Base-by-base conservation (phyloP, 2,113 vertebrate species). In the Malurus cyaneus region DNA sequence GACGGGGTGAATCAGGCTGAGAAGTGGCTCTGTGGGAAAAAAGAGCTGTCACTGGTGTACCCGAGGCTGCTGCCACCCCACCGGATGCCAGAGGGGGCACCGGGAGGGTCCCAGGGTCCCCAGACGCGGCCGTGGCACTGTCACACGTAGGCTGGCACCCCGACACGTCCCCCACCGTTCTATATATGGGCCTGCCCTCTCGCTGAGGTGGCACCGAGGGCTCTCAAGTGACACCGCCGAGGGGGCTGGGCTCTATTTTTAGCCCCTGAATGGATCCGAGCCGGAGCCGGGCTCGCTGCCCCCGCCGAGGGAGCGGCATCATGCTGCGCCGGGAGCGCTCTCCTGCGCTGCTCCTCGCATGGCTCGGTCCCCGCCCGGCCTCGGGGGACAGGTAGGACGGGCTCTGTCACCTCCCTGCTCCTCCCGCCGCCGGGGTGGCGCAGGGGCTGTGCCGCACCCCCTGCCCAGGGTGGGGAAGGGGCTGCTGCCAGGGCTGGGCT, bases 171-270 rank as follows among this genome's bases (percentile, higher is more conserved):
- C 91, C 72, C 70, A 11, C 5, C 70, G 77, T 82, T 85, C 96
- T 97, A 98, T 92, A 96, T 91, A 92, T 94, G 95, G 96, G 5
- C 20, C 62, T 85, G 91, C 87, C 94, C 94, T 93, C 84, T 41
- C 39, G 11, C 39, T 39, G 39, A 39, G 39, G 39, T 39, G 39
- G 39, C 39, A 39, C 39, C 39, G 39, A 39, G 39, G 39, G 39
- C 39, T 77, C 89, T 93, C 95, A 89, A 80, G 88, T 97, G 97
- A 94, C 96, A 80, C 36, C 3, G 54, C 31, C 65, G 61, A 67
- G 91, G 91, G 65, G n/a, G 41, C 11, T 23, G 36, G 59, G 8
- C 39, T 32, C 29, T 98, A 98, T 96, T 98, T 98, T 97, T 90
- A 92, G 79, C 24, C 34, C 49, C 74, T 91, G 92, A 96, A 97